Evolutionary conservation across 1,140 invertebrate species (phyloP).

Genomic region (Epicauta chinensis): DNA sequence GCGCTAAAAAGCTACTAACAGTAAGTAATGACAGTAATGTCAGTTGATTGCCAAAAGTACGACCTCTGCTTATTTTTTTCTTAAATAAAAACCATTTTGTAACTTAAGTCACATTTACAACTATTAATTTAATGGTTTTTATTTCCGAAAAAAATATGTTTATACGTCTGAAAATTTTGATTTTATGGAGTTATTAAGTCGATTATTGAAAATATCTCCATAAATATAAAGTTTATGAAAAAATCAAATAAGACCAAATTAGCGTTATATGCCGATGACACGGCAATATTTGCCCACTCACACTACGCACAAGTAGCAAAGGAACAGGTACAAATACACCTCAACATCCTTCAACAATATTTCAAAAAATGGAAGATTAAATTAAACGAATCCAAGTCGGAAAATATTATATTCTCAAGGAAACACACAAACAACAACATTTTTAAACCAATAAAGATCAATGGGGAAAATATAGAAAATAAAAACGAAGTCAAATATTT

Average conservation of each 20-base stretch:
- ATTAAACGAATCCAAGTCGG: background rate
- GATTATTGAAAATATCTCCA: too few species aligned
- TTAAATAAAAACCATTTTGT: too few species aligned
- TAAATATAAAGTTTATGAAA: too few species aligned
- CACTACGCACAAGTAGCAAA: background rate
- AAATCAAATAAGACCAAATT: background rate
- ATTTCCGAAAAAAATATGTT: too few species aligned
- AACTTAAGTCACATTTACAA: too few species aligned
- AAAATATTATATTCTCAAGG: background rate
- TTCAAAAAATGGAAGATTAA: background rate
- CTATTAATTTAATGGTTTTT: too few species aligned
- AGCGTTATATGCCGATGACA: slow-evolving; percentile 4
- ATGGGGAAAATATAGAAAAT: background rate
- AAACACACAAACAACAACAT: background rate
- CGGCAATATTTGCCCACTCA: background rate
- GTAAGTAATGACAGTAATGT: too few species aligned
- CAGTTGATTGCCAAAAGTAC: too few species aligned
- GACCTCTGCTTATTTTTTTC: too few species aligned
- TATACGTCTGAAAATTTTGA: too few species aligned
- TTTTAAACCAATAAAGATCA: background rate
- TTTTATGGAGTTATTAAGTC: too few species aligned
- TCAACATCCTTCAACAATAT: background rate
- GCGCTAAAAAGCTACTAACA: too few species aligned
- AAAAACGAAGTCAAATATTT: background rate
- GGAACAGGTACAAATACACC: background rate